These are phyloP conservation scores for Cotesia chilonis DNA, from an alignment of 1,140 invertebrate species.

Conservation along the genomic window DNA sequence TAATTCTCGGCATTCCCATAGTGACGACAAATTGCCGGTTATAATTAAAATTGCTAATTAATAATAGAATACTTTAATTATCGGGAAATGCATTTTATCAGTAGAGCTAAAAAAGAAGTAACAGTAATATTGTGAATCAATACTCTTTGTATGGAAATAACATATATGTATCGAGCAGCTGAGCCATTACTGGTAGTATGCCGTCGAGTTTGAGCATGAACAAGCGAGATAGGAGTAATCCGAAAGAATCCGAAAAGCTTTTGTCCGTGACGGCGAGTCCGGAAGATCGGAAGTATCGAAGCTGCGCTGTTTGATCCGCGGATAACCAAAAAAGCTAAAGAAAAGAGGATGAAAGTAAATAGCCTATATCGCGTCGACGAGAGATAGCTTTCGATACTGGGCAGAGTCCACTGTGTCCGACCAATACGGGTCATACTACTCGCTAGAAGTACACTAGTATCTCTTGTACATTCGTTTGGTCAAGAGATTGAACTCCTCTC, in stretches of 20 bases:
- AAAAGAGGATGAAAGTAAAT: slow-evolving; percentile 18
- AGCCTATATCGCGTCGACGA: not conserved
- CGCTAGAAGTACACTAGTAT: not conserved
- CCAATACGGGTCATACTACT: slow-evolving; percentile 12
- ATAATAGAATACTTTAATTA: too few species aligned
- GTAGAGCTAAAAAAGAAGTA: too few species aligned
- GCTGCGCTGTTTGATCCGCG: slow-evolving; percentile 24
- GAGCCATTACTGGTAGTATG: not conserved
- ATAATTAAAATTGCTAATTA: too few species aligned
- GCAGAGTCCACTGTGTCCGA: slow-evolving; percentile 6
- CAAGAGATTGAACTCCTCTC: slow-evolving; percentile 23
- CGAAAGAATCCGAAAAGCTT: slow-evolving; percentile 18
- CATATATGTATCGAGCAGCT: not conserved
- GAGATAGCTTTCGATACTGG: slow-evolving; percentile 22
- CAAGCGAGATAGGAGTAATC: not conserved
- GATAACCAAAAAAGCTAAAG: slow-evolving; percentile 13
- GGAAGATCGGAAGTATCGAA: slow-evolving; percentile 15
- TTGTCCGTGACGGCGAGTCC: slow-evolving; percentile 3
- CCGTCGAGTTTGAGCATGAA: not conserved
- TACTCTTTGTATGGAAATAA: not conserved
- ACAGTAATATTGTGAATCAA: too few species aligned
- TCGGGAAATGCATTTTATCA: too few species aligned
- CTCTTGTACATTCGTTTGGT: slow-evolving; percentile 10
- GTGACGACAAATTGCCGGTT: too few species aligned
- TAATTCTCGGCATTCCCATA: not conserved